phyloP scores from a whole-genome alignment of 2,113 vertebrate genomes.

The Zosterops pallidus region DNA sequence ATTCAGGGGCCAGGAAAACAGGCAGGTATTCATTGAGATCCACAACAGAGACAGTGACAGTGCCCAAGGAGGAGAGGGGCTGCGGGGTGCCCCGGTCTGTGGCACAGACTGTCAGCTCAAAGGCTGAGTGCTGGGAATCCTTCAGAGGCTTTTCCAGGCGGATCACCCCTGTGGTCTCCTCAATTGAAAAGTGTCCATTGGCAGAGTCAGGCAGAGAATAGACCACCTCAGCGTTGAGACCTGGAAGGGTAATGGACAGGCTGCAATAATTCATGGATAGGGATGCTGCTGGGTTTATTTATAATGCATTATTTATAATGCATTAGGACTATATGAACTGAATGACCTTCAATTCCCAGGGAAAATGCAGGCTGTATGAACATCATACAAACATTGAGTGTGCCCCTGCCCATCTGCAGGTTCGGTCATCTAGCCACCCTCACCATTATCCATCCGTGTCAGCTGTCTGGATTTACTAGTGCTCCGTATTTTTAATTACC shows the following conservation, averaged over 20 bases:
- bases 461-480: background rate
- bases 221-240: conserved; percentile 87
- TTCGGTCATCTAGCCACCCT: background rate
- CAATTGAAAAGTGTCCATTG: conserved; percentile 88
- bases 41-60: conserved; percentile 85
- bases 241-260: conserved; percentile 66
- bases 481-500: background rate
- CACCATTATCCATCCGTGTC: background rate
- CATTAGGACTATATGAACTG: background rate
- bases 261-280: background rate
- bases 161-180: conserved; percentile 89
- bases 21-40: conserved; percentile 90
- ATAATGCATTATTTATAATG: background rate
- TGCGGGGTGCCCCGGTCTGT: conserved; percentile 84
- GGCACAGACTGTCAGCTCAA: conserved; percentile 89
- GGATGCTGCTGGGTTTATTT: background rate
- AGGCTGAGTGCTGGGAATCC: conserved; percentile 68
- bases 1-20: conserved; percentile 85
- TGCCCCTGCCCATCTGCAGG: background rate
- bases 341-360: background rate
- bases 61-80: conserved; percentile 82
- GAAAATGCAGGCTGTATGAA: background rate
- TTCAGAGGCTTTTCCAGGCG: conserved; percentile 86
- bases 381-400: background rate
- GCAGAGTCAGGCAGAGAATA: conserved; percentile 86